These are phyloP conservation scores for Lepeophtheirus nordmannii DNA, from an alignment of 2,888 invertebrate species.

Conservation along the genomic window DNA sequence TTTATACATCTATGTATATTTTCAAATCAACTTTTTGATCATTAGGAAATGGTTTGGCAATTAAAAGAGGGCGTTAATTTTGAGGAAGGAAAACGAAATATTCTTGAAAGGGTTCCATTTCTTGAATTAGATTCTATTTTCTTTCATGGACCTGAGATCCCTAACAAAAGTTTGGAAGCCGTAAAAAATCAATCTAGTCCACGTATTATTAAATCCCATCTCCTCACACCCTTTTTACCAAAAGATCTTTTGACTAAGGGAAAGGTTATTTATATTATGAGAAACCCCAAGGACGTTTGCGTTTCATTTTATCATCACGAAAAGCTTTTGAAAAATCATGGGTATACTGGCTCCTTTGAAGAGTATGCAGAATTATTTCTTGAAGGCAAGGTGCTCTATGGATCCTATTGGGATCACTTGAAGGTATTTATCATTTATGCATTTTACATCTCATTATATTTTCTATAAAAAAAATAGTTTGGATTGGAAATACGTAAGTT, in stretches of 20 bases:
- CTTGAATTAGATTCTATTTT: constrained; percentile 39
- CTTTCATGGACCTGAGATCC: not conserved
- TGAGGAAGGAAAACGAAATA: constrained; percentile 40
- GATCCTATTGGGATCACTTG: constrained; percentile 13
- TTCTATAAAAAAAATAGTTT: not conserved
- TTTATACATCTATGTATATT: not conserved
- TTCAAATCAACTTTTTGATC: constrained; percentile 32
- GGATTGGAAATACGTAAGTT: not conserved
- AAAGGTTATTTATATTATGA: constrained; percentile 64
- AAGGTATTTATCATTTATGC: not conserved
- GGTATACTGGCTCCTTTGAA: constrained; percentile 41
- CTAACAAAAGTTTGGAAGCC: not conserved
- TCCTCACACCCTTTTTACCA: constrained; percentile 47
- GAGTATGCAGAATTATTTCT: constrained; percentile 45
- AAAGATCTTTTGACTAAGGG: not conserved
- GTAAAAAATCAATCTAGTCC: constrained; percentile 31
- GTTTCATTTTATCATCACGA: constrained; percentile 69
- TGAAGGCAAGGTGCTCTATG: not conserved
- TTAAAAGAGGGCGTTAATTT: constrained; percentile 48
- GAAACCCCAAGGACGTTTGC: constrained; percentile 69
- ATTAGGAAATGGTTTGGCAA: constrained; percentile 55
- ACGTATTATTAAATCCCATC: constrained; percentile 48
- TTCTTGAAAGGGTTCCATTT: constrained; percentile 31
- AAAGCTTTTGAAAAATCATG: constrained; percentile 45
- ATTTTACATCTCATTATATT: not conserved